phyloP scores from a whole-genome alignment of 2,888 invertebrate species.

The Gibbula magus region DNA sequence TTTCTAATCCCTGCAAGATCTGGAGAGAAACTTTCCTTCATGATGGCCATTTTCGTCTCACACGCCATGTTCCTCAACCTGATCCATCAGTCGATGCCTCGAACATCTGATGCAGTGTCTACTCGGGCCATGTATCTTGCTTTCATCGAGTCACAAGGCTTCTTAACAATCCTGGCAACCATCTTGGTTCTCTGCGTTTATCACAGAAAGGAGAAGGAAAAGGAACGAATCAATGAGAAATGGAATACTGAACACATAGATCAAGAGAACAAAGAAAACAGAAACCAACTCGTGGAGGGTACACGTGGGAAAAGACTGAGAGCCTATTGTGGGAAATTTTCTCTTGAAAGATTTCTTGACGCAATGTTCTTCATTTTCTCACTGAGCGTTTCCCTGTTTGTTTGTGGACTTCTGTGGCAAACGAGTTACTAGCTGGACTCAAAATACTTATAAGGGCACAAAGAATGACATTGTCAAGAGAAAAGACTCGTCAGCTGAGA shows the following conservation, averaged over 20 bases:
- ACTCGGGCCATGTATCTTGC: background rate
- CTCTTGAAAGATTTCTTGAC: background rate
- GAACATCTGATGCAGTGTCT: background rate
- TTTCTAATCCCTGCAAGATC: slow-evolving; percentile 1
- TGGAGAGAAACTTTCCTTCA: background rate
- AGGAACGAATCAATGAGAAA: background rate
- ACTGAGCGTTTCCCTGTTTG: background rate
- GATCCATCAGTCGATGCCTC: background rate
- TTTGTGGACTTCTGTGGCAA: background rate
- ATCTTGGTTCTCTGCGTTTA: background rate
- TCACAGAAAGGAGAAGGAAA: background rate
- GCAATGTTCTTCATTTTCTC: no score
- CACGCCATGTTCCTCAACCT: slow-evolving; percentile 1
- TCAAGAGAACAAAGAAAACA: background rate
- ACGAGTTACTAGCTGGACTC: no score
- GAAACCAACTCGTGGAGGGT: background rate
- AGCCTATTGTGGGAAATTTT: background rate
- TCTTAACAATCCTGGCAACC: background rate
- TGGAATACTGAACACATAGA: background rate
- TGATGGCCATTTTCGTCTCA: slow-evolving; percentile 3
- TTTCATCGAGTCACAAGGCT: background rate
- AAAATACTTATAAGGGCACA: no score
- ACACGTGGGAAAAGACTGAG: background rate
- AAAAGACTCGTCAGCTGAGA: no score
- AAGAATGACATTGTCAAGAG: no score